Percentiles rank a stretch among this genome's conserved stretches.
phyloP scores from a whole-genome alignment of 2,113 vertebrate species.

The Antigone vipio region DNA sequence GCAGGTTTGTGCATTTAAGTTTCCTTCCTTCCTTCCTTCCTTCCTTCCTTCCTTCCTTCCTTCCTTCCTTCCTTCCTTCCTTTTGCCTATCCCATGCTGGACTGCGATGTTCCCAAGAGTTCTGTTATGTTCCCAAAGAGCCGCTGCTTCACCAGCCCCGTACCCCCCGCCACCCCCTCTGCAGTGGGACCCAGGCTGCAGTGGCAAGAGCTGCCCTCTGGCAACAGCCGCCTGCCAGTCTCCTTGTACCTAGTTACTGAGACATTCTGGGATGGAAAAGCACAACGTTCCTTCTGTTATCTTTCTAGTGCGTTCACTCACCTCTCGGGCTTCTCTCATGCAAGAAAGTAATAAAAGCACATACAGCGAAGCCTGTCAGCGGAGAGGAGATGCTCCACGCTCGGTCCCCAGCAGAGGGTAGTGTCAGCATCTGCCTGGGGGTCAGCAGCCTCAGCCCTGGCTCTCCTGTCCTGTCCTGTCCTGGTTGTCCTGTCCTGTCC shows the following conservation, averaged over 20 bases:
- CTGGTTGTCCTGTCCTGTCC: neutral
- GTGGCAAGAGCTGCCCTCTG: neutral
- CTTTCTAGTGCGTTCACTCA: accelerated
- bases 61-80: no score
- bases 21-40: no score
- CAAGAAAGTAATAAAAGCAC: neutral
- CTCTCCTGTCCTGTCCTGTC: neutral
- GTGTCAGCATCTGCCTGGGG: neutral
- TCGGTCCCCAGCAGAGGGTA: conserved; percentile 53
- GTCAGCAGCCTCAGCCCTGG: neutral
- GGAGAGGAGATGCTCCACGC: neutral
- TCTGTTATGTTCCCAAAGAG: neutral
- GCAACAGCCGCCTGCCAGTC: neutral
- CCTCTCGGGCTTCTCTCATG: neutral
- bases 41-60: no score
- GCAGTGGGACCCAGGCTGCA: accelerated
- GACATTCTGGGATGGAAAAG: neutral
- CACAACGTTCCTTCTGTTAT: accelerated
- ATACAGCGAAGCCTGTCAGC: accelerated
- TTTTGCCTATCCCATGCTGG: accelerated
- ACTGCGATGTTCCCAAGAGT: neutral
- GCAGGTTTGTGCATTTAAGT: neutral
- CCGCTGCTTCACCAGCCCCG: accelerated
- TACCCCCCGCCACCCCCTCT: neutral
- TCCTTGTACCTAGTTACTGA: accelerated